Base-by-base conservation (phyloP, 37 sponge, comb jelly and placozoan genomes). In the Geodia barretti region DNA sequence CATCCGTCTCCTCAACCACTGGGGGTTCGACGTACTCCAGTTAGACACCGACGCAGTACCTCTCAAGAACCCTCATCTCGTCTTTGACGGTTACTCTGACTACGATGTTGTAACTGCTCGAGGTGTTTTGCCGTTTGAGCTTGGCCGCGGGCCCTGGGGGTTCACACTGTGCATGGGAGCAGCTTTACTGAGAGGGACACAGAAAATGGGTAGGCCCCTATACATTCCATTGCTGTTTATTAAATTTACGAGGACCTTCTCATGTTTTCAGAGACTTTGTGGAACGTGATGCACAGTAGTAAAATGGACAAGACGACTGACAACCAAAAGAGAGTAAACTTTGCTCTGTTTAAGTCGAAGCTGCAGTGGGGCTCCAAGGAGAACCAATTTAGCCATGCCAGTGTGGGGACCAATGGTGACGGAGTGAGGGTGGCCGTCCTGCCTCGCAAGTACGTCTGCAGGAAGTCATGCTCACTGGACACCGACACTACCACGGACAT, bases 161-260 rank as follows among this genome's bases (percentile, higher is more conserved):
- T 66, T 76, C 23, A 84, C 84, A 0, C 25, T 76, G 43, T 76
- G 84, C 38, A 84, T 84, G 84, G 84, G 84, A n/a, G 84, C 38
- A 14, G 39, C 75, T 0, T 14, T 75, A 5, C 39, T 84, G 21
- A 66, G 77, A 25, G 75, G 71, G 26, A 43, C 84, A 38, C 70
- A 39, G 28, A 21, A n/a, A 30, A 84, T 67, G 20, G 77, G 84
- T 84, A 24, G 29, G 83, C 38, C 23, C 14, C 19, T 20, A 59
- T 59, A 20, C 60, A 20, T 20, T 21, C 14, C 60, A 59, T 14
- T 21, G 14, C 60, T 14, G 14, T 59, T 14, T 20, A 59, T 59
- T 20, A 14, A 14, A 21, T 21, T 21, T 14, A 21, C 19, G 20
- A 21, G 14, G 19, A 14, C 29, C 68, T 28, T 66, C 68, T 34